Evolutionary conservation across 2,113 vertebrate species (phyloP).

Genomic region (Mustelus asterias): DNA sequence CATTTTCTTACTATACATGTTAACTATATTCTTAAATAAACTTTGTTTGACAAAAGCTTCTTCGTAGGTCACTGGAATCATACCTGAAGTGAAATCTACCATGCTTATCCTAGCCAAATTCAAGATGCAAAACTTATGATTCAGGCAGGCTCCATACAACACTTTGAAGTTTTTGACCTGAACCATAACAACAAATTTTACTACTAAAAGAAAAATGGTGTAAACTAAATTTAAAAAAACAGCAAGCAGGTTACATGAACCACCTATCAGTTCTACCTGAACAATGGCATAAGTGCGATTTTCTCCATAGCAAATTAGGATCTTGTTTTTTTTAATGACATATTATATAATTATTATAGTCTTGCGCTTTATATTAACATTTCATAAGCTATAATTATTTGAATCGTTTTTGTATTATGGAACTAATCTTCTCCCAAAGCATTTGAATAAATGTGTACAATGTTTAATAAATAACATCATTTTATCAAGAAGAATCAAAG

Average conservation of each 20-base stretch:
- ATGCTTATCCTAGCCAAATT: too few species aligned
- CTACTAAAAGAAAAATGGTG: neutral
- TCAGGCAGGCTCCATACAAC: too few species aligned
- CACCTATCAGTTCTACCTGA: neutral
- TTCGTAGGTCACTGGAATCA: too few species aligned
- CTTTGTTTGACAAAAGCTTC: too few species aligned
- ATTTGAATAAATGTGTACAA: neutral
- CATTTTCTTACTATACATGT: too few species aligned
- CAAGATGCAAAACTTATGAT: too few species aligned
- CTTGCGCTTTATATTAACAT: neutral
- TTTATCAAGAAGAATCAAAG: neutral
- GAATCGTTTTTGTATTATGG: neutral
- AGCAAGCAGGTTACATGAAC: neutral
- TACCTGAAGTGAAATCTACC: too few species aligned
- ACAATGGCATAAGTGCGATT: neutral
- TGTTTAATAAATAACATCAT: neutral
- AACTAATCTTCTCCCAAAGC: neutral
- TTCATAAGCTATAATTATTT: neutral
- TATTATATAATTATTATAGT: neutral
- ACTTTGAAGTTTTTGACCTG: too few species aligned
- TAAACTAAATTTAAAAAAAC: neutral
- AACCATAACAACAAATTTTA: too few species aligned
- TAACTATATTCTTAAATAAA: too few species aligned
- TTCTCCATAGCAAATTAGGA: neutral
- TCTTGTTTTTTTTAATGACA: neutral